Conservation (phyloP, 2,113 vertebrate genomes). For the Sakesphorus luctuosus region DNA sequence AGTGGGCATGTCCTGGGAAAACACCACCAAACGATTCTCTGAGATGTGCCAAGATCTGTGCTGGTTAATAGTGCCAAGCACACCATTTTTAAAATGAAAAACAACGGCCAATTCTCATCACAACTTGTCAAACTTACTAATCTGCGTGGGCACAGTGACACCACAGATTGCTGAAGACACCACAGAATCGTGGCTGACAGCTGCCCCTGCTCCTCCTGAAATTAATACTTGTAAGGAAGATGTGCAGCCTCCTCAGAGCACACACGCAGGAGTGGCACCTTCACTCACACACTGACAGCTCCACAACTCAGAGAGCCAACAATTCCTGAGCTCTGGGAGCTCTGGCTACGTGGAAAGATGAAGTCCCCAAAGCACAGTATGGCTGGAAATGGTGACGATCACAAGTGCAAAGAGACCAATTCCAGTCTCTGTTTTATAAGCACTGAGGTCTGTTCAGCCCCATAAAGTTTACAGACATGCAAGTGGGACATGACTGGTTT, state of each 20-base stretch:
- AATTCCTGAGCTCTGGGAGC: background rate
- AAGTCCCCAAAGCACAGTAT: background rate
- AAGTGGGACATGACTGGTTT: background rate
- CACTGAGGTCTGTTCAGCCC: background rate
- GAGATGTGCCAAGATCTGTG: background rate
- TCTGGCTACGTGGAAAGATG: background rate
- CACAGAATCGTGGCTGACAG: slow-evolving; percentile 17
- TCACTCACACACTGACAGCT: background rate
- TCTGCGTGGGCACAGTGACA: background rate
- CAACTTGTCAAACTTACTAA: slow-evolving; percentile 32
- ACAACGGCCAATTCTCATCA: slow-evolving; percentile 28
- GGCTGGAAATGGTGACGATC: background rate
- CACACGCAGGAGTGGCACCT: background rate
- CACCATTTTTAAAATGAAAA: slow-evolving; percentile 35
- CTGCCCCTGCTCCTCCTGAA: slow-evolving; percentile 3
- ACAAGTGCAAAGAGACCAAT: background rate
- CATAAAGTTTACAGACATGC: background rate
- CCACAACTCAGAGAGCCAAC: background rate
- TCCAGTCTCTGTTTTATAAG: background rate
- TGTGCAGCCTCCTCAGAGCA: background rate
- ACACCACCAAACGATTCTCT: background rate
- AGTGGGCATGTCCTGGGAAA: background rate
- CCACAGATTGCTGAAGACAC: slow-evolving; percentile 2
- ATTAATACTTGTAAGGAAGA: background rate
- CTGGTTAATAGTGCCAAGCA: slow-evolving; percentile 7